Evolutionary conservation across 2,113 vertebrate species (phyloP).

Genomic region (Lamprologus speciosus): DNA sequence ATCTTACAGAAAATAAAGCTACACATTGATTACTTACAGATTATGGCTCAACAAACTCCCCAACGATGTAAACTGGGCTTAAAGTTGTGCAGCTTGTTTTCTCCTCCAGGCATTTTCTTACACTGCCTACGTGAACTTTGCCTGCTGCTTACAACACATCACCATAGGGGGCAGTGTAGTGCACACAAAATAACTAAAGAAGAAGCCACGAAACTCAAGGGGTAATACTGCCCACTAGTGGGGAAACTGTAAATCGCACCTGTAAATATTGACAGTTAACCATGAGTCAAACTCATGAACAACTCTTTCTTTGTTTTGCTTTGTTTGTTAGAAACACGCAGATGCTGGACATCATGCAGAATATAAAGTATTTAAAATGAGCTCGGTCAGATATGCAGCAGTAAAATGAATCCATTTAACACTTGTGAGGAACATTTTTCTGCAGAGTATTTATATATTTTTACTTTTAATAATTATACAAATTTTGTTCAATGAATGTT

Average conservation of each 20-base stretch:
- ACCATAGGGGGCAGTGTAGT: too few species aligned
- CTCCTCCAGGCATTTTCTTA: too few species aligned
- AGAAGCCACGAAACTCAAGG: too few species aligned
- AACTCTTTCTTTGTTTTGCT: not conserved
- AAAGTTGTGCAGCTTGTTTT: too few species aligned
- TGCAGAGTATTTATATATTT: not conserved
- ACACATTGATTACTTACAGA: too few species aligned
- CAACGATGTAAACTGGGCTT: too few species aligned
- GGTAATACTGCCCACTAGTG: too few species aligned
- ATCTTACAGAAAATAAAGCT: too few species aligned
- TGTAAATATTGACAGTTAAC: not conserved
- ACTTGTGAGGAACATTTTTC: not conserved
- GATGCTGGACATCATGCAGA: not conserved
- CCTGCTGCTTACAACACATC: too few species aligned
- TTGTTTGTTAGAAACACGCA: not conserved
- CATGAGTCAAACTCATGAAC: not conserved
- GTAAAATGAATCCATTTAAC: not conserved
- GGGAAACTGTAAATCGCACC: not conserved
- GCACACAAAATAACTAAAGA: too few species aligned
- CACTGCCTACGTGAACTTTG: too few species aligned
- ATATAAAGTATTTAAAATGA: not conserved
- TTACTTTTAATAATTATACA: not conserved
- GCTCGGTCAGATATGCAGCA: not conserved
- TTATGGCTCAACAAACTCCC: too few species aligned
- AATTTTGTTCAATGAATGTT: not conserved